Base-by-base conservation (phyloP, 2,797 vertebrate genomes). In the Lacerta viridis region DNA sequence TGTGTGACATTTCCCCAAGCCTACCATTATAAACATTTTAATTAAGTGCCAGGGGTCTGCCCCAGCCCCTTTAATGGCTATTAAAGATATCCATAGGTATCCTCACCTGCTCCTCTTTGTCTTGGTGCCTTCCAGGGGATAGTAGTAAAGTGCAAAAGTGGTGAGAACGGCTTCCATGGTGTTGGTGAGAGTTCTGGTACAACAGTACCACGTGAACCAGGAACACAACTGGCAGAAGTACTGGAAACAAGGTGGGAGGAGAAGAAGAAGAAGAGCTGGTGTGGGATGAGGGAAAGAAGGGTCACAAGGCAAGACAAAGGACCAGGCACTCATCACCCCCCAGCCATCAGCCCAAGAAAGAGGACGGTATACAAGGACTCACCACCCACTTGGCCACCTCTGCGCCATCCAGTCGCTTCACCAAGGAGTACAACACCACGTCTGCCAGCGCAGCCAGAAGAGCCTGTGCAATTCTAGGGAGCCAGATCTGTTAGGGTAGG, bases 141-240 rank as follows among this genome's bases (percentile, higher is more conserved):
- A 99, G 94, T 98, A 98, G 94, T 90, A 98, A 75, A 99, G 98
- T 79, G 98, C 99, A 95, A 98, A 95, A 82, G 93, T 96, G 84
- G 97, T 98, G 92, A 99, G 97, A 84, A 97, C 96, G 13, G 98
- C 96, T 96, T 99, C 99, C 97, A 97, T 98, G 95, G 97, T 99
- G 98, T 99, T 99, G 87, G 97, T 99, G 87, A 99, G 97, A 71
- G 99, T 99, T 94, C 99, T 97, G 90, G 98, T 99, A 94, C 98
- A 99, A 96, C 98, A 99, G 94, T 98, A 99, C 99, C 99, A 99
- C 0, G 98, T 98, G 95, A 99, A 99, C 99, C 99, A 99, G 39
- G 99, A 99, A 87, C 98, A 98, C 91, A 99, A 90, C 93, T 99
- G 98, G 95, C 98, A 98, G 94, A 99, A 98, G 87, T 97, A 98